Evolutionary conservation across 2,113 vertebrate species (phyloP), one percentile per base, ranked within the genome.

Genomic region (Melanocharis versteri): DNA sequence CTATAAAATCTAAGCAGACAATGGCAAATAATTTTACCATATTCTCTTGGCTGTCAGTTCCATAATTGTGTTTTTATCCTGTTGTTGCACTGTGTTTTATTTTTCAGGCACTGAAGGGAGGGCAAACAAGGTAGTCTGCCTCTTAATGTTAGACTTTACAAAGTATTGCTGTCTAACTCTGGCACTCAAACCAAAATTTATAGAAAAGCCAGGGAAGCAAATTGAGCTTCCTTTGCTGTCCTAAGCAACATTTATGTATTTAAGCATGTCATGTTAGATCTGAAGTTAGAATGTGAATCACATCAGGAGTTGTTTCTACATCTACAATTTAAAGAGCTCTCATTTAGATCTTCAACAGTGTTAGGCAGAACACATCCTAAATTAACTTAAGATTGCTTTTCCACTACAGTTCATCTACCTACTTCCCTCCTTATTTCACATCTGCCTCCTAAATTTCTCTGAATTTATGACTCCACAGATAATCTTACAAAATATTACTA

Each of bases 231-330:
- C 61, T 87, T 89, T 6, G 1, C 70, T 82, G 20, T 48, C 40
- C 39, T 14, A 65, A 64, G 62, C 18, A 65, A 90, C 48, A 57
- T 83, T 78, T 91, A 48, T 56, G 11, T 92, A 80, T 76, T 87
- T 87, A 53, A 61, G 37, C 2, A 4, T 39, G 66, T 24, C 7
- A 0, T 54, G 23, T 47, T 82, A 83, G 35, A 83, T 68, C 54
- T 83, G 82, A 83, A 85, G 88, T 71, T 83, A 58, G 73, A 91
- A 91, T 58, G 31, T 93, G 73, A 94, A 83, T 96, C 69, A 85
- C 42, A 54, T 33, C 58, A 86, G 62, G 54, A 44, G 58, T 94
- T 88, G 62, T 73, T 42, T 87, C 40, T 77, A 61, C 15, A 30
- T 2, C 7, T 50, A 27, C 42, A 20, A 33, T 85, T 85, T 89